A percentile compares a stretch with the other conserved stretches of the same genome.
phyloP scores from a whole-genome alignment of 2,797 vertebrate species.

The Phaenicophaeus curvirostris region DNA sequence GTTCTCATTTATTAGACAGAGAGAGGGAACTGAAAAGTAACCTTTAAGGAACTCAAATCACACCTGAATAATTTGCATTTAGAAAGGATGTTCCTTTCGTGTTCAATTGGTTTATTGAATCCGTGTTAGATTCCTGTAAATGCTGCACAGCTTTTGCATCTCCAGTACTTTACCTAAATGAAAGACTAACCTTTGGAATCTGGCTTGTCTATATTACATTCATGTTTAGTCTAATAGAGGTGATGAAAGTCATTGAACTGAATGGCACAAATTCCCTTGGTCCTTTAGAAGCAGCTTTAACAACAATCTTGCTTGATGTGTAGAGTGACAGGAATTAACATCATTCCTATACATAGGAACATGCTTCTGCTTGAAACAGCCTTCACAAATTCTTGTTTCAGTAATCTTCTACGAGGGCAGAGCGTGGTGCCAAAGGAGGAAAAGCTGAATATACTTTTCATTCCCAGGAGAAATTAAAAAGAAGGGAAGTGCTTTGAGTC shows the following conservation, averaged over 20 bases:
- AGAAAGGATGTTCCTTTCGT: constrained; percentile 57
- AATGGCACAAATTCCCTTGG: constrained; percentile 46
- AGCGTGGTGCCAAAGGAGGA: neutral
- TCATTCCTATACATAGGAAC: neutral
- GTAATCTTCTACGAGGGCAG: neutral
- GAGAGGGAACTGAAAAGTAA: constrained; percentile 37
- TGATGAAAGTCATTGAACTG: constrained; percentile 57
- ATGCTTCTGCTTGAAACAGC: constrained; percentile 15
- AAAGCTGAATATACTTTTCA: constrained; percentile 19
- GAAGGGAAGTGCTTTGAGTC: neutral
- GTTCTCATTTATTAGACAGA: constrained; percentile 47
- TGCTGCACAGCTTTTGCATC: constrained; percentile 62
- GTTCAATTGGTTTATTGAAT: constrained; percentile 61
- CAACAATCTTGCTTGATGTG: constrained; percentile 14
- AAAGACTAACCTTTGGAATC: constrained; percentile 75
- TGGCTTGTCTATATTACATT: constrained; percentile 54
- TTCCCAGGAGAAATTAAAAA: constrained; percentile 30
- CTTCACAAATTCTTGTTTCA: constrained; percentile 12
- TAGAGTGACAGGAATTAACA: constrained; percentile 37
- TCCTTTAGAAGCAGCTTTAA: constrained; percentile 41
- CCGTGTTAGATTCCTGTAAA: constrained; percentile 47
- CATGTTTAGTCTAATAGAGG: constrained; percentile 57
- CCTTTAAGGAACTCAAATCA: constrained; percentile 54
- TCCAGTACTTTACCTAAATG: constrained; percentile 68
- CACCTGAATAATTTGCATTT: constrained; percentile 66